phyloP scores from a whole-genome alignment of 2,113 vertebrate genomes.

The Gavia stellata region DNA sequence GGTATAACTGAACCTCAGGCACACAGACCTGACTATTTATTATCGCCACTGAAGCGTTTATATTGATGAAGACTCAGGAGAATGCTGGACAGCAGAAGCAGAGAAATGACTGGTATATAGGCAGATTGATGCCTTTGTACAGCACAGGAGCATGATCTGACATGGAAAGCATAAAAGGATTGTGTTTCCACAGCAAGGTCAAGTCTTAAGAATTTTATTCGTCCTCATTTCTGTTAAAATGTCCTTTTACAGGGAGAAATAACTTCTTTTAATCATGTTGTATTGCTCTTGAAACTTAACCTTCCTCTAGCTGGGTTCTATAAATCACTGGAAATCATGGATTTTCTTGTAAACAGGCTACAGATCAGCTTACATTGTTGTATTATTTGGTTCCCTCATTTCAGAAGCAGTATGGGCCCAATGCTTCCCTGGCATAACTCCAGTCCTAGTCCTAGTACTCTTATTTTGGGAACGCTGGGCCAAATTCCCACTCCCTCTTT shows the following conservation, averaged over 20 bases:
- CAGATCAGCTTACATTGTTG: conserved; percentile 1
- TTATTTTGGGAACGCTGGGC: background rate
- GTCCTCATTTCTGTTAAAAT: background rate
- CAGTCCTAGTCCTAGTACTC: background rate
- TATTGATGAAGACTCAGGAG: background rate
- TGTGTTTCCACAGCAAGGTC: background rate
- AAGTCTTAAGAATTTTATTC: background rate
- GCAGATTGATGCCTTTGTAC: background rate
- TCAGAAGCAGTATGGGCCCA: background rate
- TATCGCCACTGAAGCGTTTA: background rate
- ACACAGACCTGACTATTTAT: background rate
- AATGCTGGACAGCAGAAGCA: background rate
- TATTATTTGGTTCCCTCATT: background rate
- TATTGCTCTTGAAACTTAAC: conserved; percentile 12
- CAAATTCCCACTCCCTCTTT: background rate
- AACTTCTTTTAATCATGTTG: background rate
- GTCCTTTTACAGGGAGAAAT: conserved; percentile 8
- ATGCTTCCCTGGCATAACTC: background rate
- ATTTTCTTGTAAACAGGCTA: conserved; percentile 1
- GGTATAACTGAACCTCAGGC: background rate
- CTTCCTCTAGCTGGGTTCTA: background rate
- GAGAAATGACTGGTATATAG: background rate
- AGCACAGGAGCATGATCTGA: background rate
- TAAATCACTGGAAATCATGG: background rate
- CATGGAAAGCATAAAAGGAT: background rate